phyloP scores from a whole-genome alignment of 2,888 invertebrate genomes.

The Imbricaverruca yamaguchii region DNA sequence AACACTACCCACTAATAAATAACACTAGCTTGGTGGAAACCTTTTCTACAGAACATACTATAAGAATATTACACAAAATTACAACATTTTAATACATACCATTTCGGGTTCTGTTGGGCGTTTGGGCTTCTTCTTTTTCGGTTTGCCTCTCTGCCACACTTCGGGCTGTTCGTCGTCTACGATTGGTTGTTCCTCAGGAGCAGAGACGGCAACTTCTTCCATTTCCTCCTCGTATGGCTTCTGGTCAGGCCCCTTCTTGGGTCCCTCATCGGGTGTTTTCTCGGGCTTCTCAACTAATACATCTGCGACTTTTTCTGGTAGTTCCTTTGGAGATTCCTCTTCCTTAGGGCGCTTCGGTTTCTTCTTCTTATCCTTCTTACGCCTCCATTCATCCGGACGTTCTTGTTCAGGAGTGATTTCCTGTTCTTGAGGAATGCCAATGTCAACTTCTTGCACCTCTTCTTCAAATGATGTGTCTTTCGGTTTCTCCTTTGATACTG shows the following conservation, averaged over 20 bases:
- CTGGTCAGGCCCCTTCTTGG: conserved; percentile 37
- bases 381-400: conserved; percentile 47
- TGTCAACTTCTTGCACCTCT: conserved; percentile 32
- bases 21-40: no score
- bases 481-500: background rate
- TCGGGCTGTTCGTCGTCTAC: conserved; percentile 11
- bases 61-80: no score
- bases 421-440: conserved; percentile 30
- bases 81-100: no score
- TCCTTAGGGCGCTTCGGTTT: conserved; percentile 40
- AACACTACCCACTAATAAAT: no score
- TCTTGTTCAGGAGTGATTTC: background rate
- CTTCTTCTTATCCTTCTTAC: conserved; percentile 39
- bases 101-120: background rate
- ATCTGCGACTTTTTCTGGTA: conserved; percentile 24
- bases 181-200: background rate
- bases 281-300: conserved; percentile 42
- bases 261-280: conserved; percentile 44
- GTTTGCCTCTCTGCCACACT: background rate
- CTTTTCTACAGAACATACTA: no score
- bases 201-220: background rate
- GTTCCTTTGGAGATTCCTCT: conserved; percentile 29
- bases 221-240: conserved; percentile 22
- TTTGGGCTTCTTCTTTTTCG: conserved; percentile 9
- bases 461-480: conserved; percentile 24